Evolutionary conservation across 2,797 vertebrate species (phyloP).

Genomic region (Psittacula derbiana): DNA sequence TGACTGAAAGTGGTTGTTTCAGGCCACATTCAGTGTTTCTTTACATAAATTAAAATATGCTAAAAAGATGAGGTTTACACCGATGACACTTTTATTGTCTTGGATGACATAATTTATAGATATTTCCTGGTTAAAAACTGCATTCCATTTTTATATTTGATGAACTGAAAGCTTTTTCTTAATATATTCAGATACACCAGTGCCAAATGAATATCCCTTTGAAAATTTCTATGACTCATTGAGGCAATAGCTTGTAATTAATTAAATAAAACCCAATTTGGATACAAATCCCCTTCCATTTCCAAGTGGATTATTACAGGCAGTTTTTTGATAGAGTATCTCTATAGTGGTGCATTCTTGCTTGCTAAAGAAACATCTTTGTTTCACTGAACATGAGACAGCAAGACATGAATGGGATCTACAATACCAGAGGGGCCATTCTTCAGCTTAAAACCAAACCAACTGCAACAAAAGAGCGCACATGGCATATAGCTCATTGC

Average conservation of each 20-base stretch:
- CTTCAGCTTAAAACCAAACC: neutral
- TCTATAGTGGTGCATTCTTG: neutral
- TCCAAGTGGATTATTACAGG: neutral
- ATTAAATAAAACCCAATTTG: neutral
- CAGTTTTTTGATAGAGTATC: neutral
- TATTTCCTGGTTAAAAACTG: neutral
- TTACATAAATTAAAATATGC: neutral
- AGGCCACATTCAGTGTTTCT: neutral
- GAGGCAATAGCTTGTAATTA: conserved; percentile 6
- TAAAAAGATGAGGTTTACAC: neutral
- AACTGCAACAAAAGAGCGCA: neutral
- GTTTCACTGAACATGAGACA: neutral
- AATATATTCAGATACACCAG: neutral
- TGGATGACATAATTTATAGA: neutral
- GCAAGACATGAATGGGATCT: neutral
- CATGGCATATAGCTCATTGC: neutral
- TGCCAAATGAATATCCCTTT: neutral
- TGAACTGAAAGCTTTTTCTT: neutral
- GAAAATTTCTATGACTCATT: conserved; percentile 1
- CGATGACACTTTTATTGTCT: neutral
- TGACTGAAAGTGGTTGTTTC: neutral
- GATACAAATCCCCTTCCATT: neutral
- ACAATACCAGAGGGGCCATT: neutral
- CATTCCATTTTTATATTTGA: neutral
- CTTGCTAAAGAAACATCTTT: neutral